These are phyloP conservation scores for Verasper variegatus DNA, from an alignment of 2,113 vertebrate species.

Conservation along the genomic window DNA sequence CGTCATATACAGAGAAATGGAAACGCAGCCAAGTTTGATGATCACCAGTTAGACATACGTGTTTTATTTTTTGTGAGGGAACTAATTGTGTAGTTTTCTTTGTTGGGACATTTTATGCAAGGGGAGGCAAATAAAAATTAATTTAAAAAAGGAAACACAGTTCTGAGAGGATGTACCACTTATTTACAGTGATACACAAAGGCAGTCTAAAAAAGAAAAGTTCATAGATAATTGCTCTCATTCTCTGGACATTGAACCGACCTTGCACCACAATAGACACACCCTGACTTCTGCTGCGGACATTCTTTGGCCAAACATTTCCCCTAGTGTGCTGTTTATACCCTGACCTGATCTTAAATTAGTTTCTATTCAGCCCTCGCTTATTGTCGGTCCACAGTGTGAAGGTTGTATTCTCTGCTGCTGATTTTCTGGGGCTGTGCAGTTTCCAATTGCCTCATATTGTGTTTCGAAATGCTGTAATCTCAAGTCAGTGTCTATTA, in stretches of 20 bases:
- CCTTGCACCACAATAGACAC: slow-evolving; percentile 34
- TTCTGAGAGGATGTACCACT: neutral
- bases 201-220: neutral
- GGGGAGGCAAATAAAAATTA: neutral
- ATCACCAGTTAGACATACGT: neutral
- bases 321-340: slow-evolving; percentile 41
- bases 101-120: neutral
- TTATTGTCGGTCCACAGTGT: neutral
- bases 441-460: slow-evolving; percentile 24
- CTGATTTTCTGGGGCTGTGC: slow-evolving; percentile 8
- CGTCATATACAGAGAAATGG: neutral
- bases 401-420: slow-evolving; percentile 21
- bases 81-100: neutral
- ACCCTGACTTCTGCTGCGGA: slow-evolving; percentile 28
- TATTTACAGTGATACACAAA: neutral
- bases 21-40: neutral
- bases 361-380: slow-evolving; percentile 24
- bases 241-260: slow-evolving; percentile 40
- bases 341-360: slow-evolving; percentile 50
- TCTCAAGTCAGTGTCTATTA: slow-evolving; percentile 33
- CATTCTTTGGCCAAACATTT: slow-evolving; percentile 34
- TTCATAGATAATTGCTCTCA: slow-evolving; percentile 4
- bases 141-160: neutral
- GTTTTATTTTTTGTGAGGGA: neutral
- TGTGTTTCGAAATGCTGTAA: slow-evolving; percentile 10